Base-by-base conservation (phyloP, 2,888 invertebrate species). In the Notodromas monacha region DNA sequence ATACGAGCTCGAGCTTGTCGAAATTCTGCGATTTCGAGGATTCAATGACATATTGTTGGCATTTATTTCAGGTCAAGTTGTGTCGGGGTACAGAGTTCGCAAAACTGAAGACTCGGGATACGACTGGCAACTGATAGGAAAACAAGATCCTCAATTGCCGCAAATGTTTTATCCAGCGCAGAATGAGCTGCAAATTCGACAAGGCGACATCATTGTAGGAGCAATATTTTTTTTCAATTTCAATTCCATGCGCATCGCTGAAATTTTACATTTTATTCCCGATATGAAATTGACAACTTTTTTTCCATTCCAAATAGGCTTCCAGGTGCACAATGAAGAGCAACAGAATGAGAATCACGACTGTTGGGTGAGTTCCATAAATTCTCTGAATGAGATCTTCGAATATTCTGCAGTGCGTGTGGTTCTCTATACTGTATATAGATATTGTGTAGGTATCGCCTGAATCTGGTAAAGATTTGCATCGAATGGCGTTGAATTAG, bases 151-250 rank as follows among this genome's bases (percentile, higher is more conserved):
- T 0, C 57, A 74, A 40, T 61, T 68, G 11, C 77, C 86, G 0
- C 74, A 86, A 54, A 84, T 84, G 81, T 86, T 86, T 54, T 86
- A 84, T 49, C 72, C 74, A 0, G 61, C 74, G 2, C 52, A 53
- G 16, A 43, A 49, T 31, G 58, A 61, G 39, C 52, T 61, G 1
- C 60, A 68, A 0, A 63, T 79, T 26, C 39, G 43, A 2, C 49
- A 51, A 31, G 68, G 69, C 1, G 79, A 84, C 47, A 57, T 60
- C 33, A 44, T 84, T 35, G 57, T 56, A 43, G 42, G 50, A 42
- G 30, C 4, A 11, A 13, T 14, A 26, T 16, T 30, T n/a, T n/a
- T n/a, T n/a, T n/a, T n/a, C n/a, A n/a, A n/a, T n/a, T n/a, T n/a
- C n/a, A n/a, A n/a, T n/a, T n/a, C n/a, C n/a, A n/a, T n/a, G n/a